phyloP scores from a whole-genome alignment of 2,113 vertebrate genomes.

The Eira barbara region DNA sequence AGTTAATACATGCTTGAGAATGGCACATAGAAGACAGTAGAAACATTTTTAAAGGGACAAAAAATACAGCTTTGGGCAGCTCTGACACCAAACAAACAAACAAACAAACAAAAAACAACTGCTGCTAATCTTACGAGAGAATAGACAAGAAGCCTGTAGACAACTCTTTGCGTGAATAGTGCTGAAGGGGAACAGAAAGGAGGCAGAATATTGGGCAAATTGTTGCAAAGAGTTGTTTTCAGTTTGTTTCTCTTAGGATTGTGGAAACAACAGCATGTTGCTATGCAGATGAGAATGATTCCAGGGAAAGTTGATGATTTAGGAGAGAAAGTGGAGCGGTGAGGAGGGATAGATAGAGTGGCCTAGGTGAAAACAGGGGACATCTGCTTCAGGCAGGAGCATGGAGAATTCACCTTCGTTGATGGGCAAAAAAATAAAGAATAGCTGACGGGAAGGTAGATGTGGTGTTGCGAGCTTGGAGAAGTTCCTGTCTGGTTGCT shows the following conservation, averaged over 20 bases:
- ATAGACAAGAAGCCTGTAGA: background rate
- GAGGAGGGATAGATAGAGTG: accelerated
- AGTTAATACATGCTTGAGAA: background rate
- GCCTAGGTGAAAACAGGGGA: no score
- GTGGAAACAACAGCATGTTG: background rate
- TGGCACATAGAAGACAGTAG: background rate
- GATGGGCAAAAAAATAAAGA: background rate
- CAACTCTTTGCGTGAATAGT: background rate
- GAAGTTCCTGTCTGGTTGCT: background rate
- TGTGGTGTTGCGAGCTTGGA: background rate
- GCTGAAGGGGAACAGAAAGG: background rate
- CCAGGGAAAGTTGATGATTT: background rate
- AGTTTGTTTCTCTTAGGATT: background rate
- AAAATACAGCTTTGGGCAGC: background rate
- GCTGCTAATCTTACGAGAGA: background rate
- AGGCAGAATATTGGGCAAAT: background rate
- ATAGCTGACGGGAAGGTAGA: background rate
- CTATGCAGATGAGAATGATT: background rate
- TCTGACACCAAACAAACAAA: background rate
- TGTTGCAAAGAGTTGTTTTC: background rate
- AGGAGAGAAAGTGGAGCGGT: background rate
- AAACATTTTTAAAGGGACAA: background rate
- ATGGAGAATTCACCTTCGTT: no score
- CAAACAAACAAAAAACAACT: no score
- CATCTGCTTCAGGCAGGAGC: background rate